These are phyloP conservation scores for Ceratitis capitata DNA, from an alignment of 1,140 invertebrate genomes.

Conservation along the genomic window DNA sequence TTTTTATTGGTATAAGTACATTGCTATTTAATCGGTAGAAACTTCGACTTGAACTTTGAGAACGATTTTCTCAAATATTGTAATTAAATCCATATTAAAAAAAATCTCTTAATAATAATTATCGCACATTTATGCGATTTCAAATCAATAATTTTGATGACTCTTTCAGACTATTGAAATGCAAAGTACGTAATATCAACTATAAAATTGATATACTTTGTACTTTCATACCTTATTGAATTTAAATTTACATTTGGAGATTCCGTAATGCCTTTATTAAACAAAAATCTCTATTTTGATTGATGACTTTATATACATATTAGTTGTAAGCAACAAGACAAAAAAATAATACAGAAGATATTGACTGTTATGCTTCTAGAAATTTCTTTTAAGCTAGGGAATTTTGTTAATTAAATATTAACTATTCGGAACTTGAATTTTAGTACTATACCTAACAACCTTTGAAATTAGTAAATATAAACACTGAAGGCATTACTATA, in stretches of 20 bases:
- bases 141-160: conserved; percentile 34
- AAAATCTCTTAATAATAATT: conserved; percentile 15
- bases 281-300: background rate
- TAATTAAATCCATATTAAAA: conserved; percentile 14
- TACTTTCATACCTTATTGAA: conserved; percentile 32
- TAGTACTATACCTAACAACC: background rate
- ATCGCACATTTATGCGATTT: background rate
- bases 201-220: background rate
- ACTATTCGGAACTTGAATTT: background rate
- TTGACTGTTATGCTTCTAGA: background rate
- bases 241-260: conserved; percentile 10
- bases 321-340: background rate
- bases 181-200: conserved; percentile 27
- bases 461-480: background rate
- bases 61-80: conserved; percentile 21
- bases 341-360: background rate
- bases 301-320: background rate
- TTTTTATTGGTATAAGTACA: conserved; percentile 29
- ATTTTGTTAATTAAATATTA: background rate
- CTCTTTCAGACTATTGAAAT: conserved; percentile 33
- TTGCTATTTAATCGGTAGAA: conserved; percentile 31
- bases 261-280: background rate
- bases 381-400: background rate
- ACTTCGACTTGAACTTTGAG: background rate
- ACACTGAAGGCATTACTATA: conserved; percentile 28